Evolutionary conservation across 1,140 invertebrate species (phyloP).

Genomic region (Leptoteleia sp.): DNA sequence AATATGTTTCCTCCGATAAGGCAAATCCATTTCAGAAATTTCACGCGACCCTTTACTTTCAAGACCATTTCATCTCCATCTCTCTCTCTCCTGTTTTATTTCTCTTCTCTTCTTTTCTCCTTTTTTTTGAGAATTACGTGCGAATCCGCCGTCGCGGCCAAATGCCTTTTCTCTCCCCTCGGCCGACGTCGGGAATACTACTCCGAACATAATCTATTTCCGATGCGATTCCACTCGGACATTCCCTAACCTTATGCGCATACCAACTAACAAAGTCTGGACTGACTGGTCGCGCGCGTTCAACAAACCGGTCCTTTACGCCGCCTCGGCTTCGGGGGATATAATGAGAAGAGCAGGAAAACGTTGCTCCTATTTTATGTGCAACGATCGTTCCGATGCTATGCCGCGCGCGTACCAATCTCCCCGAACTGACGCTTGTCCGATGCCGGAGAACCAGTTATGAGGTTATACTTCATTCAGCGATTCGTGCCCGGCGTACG

Average conservation of each 20-base stretch:
- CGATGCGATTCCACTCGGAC: slow-evolving; percentile 47
- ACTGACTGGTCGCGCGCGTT: slow-evolving; percentile 55
- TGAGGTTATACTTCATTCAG: slow-evolving; percentile 56
- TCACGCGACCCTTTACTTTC: background rate
- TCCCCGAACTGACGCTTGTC: slow-evolving; percentile 15
- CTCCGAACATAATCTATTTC: slow-evolving; percentile 45
- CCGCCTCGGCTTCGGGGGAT: slow-evolving; percentile 27
- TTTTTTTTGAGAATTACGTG: slow-evolving; percentile 18
- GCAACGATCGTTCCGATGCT: slow-evolving; percentile 50
- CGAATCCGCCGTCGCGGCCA: slow-evolving; percentile 5
- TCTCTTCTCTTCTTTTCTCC: too few relatives aligned
- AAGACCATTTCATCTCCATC: too few relatives aligned
- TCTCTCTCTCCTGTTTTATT: too few relatives aligned
- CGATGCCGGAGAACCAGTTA: slow-evolving; percentile 51
- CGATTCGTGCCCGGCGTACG: slow-evolving; percentile 16
- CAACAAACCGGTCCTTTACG: slow-evolving; percentile 59
- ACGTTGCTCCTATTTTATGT: slow-evolving; percentile 62
- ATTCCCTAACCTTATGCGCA: slow-evolving; percentile 53
- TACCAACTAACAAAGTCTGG: slow-evolving; percentile 54
- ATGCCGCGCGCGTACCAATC: slow-evolving; percentile 46
- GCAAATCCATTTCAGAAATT: background rate
- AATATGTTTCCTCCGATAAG: background rate
- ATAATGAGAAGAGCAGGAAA: slow-evolving; percentile 52
- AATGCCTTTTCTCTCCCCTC: too few relatives aligned
- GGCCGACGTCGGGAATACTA: slow-evolving; percentile 42